Evolutionary conservation across 2,797 vertebrate species (phyloP), one percentile per base, ranked within the genome.

Genomic region (Halcyon chelicuti): DNA sequence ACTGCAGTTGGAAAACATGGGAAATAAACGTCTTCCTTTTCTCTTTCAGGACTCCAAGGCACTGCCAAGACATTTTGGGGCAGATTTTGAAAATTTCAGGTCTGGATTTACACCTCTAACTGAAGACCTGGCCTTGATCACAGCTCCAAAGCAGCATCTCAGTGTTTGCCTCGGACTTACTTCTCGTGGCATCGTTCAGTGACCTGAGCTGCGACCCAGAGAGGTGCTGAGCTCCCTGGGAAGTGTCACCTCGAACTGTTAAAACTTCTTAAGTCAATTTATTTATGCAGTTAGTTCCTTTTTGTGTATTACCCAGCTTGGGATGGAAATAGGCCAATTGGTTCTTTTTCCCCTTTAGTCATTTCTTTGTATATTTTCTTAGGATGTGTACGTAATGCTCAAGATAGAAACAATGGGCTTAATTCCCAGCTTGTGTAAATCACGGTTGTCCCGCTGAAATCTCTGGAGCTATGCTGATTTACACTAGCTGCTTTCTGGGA

Each of bases 151-250:
- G 68, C 46, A 19, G 20, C 70, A 15, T 5, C 66, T 33, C 35
- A 4, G 44, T 2, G 9, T 51, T 71, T 13, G 9, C 47, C 65
- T 22, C 54, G 2, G 2, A 5, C 5, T 35, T 42, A 9, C 47
- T 67, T 18, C 65, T 51, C 0, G 0, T 22, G 54, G 39, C 62
- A 44, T 35, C 4, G 1, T 4, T 37, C 5, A 4, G 20, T 35
- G 11, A 0, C 21, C 4, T 0, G 5, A 57, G 14, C 9, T 1
- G 1, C 1, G 3, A 28, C 10, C 23, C 51, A 7, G 47, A 17
- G 11, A 26, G 51, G 52, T 54, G 72, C 93, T 80, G 88, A 72
- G 55, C 51, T 55, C 58, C 78, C 57, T 1, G 16, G 52, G 37
- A 60, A 57, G 25, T 0, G 2, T 31, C 79, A 35, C 61, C 33